Percentiles rank a stretch among this genome's conserved stretches.
Conservation (phyloP, 2,113 vertebrate species). For the Mola mola region DNA sequence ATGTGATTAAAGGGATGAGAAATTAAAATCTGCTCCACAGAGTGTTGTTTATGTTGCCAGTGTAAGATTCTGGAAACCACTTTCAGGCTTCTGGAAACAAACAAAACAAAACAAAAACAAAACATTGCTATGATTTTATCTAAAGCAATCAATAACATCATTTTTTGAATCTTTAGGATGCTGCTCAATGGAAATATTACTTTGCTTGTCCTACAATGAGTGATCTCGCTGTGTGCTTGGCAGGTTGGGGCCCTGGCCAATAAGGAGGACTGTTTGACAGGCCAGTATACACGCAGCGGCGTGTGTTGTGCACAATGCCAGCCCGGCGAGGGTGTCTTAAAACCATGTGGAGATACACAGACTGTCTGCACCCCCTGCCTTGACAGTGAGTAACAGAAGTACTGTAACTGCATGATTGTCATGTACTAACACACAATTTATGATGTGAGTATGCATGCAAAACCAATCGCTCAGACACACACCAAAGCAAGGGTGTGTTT, state of each 20-base stretch:
- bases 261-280: constrained; percentile 74
- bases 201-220: not conserved
- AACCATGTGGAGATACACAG: constrained; percentile 86
- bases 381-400: constrained; percentile 90
- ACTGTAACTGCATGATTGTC: not conserved
- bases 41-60: not conserved
- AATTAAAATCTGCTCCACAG: not conserved
- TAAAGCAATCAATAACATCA: too few relatives aligned
- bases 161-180: too few relatives aligned
- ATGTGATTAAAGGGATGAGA: not conserved
- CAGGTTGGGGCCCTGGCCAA: constrained; percentile 70
- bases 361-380: constrained; percentile 89
- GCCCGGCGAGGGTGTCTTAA: constrained; percentile 88
- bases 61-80: not conserved
- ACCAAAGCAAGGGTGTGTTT: not conserved
- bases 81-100: not conserved
- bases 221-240: constrained; percentile 28
- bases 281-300: constrained; percentile 79
- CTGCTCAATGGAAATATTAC: too few relatives aligned
- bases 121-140: too few relatives aligned
- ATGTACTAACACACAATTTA: not conserved
- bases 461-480: too few relatives aligned
- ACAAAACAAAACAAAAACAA: too few relatives aligned
- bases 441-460: not conserved
- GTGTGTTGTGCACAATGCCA: constrained; percentile 91